Conservation (phyloP, 1,140 invertebrate genomes). For the Drosophila obscura region DNA sequence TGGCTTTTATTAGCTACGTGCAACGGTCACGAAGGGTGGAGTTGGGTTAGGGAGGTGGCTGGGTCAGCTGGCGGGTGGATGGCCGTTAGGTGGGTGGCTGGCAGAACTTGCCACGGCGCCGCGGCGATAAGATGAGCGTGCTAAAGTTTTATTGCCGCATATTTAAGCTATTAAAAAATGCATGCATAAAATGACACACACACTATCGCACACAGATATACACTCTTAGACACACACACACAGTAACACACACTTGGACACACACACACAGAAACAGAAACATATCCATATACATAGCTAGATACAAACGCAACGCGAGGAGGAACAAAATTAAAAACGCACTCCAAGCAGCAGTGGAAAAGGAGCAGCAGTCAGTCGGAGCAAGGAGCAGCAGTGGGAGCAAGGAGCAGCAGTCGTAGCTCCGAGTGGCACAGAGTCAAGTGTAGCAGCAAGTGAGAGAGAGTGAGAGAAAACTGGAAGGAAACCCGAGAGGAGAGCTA, state of each 20-base stretch:
- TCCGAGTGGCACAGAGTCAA: too few species aligned
- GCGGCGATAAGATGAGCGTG: conserved; percentile 77
- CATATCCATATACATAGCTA: background rate
- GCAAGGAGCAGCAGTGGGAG: background rate
- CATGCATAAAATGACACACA: conserved; percentile 80
- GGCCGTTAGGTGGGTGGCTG: background rate
- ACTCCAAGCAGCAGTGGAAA: conserved; percentile 20
- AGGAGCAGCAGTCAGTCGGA: background rate
- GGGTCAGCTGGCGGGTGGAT: conserved; percentile 30
- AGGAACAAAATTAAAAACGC: conserved; percentile 72
- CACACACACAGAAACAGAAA: background rate
- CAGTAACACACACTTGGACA: conserved; percentile 13
- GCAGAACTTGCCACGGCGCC: conserved; percentile 63
- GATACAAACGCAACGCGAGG: conserved; percentile 11
- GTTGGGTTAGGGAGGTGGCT: background rate
- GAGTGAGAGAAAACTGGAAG: background rate
- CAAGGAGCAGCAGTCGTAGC: too few species aligned
- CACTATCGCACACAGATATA: conserved; percentile 19
- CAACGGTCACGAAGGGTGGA: conserved; percentile 37
- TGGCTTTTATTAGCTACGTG: conserved; percentile 77
- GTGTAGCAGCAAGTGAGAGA: background rate
- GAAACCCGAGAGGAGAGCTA: conserved; percentile 15
- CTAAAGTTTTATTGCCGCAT: conserved; percentile 82
- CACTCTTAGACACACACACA: too few species aligned
- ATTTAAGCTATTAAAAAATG: conserved; percentile 82